These are phyloP conservation scores for Theonella swinhoei DNA, from an alignment of 37 sponge, comb jelly and placozoan species.

Conservation along the genomic window DNA sequence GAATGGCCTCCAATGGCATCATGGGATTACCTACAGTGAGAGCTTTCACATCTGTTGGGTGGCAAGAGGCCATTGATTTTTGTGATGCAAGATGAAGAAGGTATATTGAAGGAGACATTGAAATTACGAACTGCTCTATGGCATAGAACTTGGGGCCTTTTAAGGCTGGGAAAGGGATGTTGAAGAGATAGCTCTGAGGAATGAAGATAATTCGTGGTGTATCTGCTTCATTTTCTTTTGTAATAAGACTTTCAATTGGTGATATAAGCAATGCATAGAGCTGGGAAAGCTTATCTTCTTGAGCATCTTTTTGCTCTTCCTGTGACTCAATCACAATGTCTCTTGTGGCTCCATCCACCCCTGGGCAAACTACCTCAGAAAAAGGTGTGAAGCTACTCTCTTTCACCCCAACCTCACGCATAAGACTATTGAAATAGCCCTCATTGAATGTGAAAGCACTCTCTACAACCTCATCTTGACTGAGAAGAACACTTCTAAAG, in stretches of 20 bases:
- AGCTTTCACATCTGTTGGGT: background rate
- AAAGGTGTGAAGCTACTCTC: background rate
- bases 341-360: background rate
- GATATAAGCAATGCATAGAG: constrained; percentile 11
- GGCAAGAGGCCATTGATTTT: background rate
- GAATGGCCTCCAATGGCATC: constrained; percentile 44
- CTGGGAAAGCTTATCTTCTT: background rate
- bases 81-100: constrained; percentile 13
- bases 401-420: constrained; percentile 25
- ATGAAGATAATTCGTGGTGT: constrained; percentile 19
- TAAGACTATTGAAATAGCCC: constrained; percentile 1
- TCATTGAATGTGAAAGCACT: constrained; percentile 9
- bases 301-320: no score
- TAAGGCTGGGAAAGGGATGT: constrained; percentile 53
- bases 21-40: constrained; percentile 43
- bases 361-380: background rate
- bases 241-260: constrained; percentile 6
- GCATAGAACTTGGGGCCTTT: constrained; percentile 19
- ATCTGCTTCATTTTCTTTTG: background rate
- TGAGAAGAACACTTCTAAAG: background rate
- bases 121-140: constrained; percentile 27
- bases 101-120: constrained; percentile 29
- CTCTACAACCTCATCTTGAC: background rate
- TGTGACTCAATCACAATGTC: background rate
- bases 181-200: constrained; percentile 46